Base-by-base conservation (phyloP, 2,797 vertebrate genomes). In the Chaetodon trifasciatus region DNA sequence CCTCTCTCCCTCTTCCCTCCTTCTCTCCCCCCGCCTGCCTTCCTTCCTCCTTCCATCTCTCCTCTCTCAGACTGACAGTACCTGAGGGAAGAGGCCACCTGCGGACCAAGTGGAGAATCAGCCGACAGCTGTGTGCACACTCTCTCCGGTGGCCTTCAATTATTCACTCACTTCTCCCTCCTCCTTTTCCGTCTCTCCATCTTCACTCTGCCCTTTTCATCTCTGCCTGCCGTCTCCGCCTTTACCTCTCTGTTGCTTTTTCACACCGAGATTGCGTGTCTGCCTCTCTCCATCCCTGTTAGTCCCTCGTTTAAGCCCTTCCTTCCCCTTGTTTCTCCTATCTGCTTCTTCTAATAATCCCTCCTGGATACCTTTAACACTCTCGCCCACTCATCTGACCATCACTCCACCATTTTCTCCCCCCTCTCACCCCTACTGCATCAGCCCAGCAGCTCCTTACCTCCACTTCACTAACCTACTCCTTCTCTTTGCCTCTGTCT, bases 101-200 rank as follows among this genome's bases (percentile, higher is more conserved):
- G 91, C 90, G 74, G 92, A 92, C 92, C 91, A 79, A 89, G 91
- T 87, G 89, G 88, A 90, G 91, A 89, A 90, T 88, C 90, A 86
- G 89, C 89, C 86, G 88, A 93, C 92, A 93, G 90, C 92, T 92
- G 91, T 93, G 90, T 92, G 91, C 88, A 91, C 90, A 92, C 89
- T 89, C 90, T 94, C 93, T 93, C 91, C 87, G 85, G 93, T 92
- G 92, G 91, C 88, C 92, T 91, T 93, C 90, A 93, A 93, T 93
- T 92, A 93, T 94, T 94, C 90, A 93, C 91, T 91, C 88, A 57
- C 91, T 86, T 81, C 86, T 77, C 85, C 85, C 80, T 35, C 81
- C 83, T 79, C 66, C 50, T 53, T 42, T 64, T 42, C 64, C 68
- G 67, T 66, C 84, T 73, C 82, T 81, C 89, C 74, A 76, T 91